Percentiles rank a stretch among this genome's conserved stretches.
These are phyloP conservation scores for Microcebus jonahi DNA, from an alignment of 2,113 vertebrate genomes.

Conservation along the genomic window DNA sequence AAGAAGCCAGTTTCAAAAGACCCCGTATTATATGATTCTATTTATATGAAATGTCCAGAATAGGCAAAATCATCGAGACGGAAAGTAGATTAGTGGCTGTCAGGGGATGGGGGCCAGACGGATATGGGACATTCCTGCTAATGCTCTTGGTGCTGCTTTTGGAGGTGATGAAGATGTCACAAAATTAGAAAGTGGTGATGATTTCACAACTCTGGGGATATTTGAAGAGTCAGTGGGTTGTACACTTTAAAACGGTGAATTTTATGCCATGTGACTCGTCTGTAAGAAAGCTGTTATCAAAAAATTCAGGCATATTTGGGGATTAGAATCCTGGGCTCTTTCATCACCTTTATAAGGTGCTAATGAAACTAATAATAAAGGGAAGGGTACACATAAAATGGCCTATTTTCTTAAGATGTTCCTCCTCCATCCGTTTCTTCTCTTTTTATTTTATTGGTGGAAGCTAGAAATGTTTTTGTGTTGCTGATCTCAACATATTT, in stretches of 20 bases:
- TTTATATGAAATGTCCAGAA: background rate
- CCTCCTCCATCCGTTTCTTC: constrained; percentile 33
- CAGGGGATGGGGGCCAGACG: background rate
- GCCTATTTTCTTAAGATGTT: constrained; percentile 48
- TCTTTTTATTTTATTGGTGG: background rate
- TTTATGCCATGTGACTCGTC: constrained; percentile 17
- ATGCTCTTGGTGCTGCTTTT: background rate
- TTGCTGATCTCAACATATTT: constrained; percentile 66
- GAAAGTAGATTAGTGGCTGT: constrained; percentile 16
- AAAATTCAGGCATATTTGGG: constrained; percentile 71
- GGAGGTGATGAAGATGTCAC: background rate
- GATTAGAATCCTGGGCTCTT: constrained; percentile 48
- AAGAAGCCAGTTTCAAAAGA: constrained; percentile 19
- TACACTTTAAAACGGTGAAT: background rate
- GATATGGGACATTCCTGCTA: background rate
- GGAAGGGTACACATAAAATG: background rate
- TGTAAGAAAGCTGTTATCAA: constrained; percentile 43
- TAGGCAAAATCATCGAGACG: background rate
- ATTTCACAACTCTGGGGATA: background rate
- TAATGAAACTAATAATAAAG: constrained; percentile 55
- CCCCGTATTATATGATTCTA: background rate
- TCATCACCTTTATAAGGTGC: constrained; percentile 25
- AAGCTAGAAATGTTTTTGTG: constrained; percentile 43
- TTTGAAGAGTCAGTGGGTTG: constrained; percentile 7
- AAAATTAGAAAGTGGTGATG: background rate